A percentile compares a stretch with the other conserved stretches of the same genome.
phyloP scores from a whole-genome alignment of 92 coral and sea anemone species.

The Epizoanthus rinbou region DNA sequence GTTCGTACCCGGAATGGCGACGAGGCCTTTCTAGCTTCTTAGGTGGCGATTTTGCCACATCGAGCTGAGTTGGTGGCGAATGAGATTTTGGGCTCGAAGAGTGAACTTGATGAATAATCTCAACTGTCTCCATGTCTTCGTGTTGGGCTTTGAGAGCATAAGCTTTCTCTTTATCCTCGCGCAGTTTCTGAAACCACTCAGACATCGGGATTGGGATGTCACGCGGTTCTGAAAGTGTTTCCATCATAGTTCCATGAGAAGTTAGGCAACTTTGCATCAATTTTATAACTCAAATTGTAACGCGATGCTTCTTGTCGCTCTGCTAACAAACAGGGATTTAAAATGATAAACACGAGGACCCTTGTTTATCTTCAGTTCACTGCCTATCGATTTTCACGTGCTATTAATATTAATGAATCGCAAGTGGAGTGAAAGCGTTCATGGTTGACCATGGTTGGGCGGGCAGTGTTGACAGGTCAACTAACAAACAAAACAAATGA shows the following conservation, averaged over 20 bases:
- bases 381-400: conserved; percentile 42
- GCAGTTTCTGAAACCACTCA: conserved; percentile 41
- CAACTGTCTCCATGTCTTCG: conserved; percentile 34
- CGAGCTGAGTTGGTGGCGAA: conserved; percentile 9
- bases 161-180: conserved; percentile 40
- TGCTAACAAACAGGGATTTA: conserved; percentile 43
- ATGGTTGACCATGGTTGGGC: conserved; percentile 44
- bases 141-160: conserved; percentile 35
- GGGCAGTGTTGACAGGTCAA: conserved; percentile 30
- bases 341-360: conserved; percentile 43
- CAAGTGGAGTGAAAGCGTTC: conserved; percentile 8
- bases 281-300: not conserved
- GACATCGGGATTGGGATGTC: conserved; percentile 42
- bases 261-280: not conserved
- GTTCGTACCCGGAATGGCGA: conserved; percentile 35
- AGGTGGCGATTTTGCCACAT: conserved; percentile 16
- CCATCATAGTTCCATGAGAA: conserved; percentile 27
- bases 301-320: conserved; percentile 4
- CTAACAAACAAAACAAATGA: not conserved
- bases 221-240: conserved; percentile 18
- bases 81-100: conserved; percentile 22
- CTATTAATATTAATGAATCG: conserved; percentile 36
- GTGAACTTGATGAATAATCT: conserved; percentile 28
- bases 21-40: conserved; percentile 28
- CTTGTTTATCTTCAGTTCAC: conserved; percentile 35